Base-by-base conservation (phyloP, 1,140 invertebrate genomes). In the Camponotus pennsylvanicus region DNA sequence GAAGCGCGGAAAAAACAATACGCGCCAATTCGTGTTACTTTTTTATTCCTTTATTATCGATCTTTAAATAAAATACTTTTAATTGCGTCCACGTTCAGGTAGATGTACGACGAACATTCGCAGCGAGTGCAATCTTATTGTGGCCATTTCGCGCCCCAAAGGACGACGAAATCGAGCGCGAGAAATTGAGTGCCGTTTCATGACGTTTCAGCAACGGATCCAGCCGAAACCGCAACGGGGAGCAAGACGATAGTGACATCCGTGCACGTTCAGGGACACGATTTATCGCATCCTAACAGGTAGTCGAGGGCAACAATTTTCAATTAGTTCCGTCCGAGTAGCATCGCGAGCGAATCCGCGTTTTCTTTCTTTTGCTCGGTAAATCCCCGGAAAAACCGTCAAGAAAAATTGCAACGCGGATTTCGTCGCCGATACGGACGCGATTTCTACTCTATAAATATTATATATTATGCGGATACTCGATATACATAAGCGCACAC, bases 201-300 rank as follows among this genome's bases (percentile, higher is more conserved):
- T 21, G 9, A 37, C 34, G 57, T 67, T 66, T 64, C 67, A 71
- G 64, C 11, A 45, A 66, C 64, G 15, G 27, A 34, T 80, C 49
- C 57, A 5, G 55, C 57, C 69, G 69, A 83, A 83, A 83, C 55
- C 67, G 37, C 79, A 45, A 45, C 21, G 40, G 15, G n/a, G 57
- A 34, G 34, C 21, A 55, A 83, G 79, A 75, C 69, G 73, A 75
- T 75, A 40, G 49, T 42, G 55, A 34, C 63, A 37, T 45, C 49
- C 49, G 76, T 42, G 21, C 77, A 82, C 79, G 66, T 52, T 34
- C 79, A 61, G 42, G 45, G 79, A 75, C 52, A 73, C 82, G 63
- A 85, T 85, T 85, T 78, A 78, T 85, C 73, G 75, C 82, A 27
- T 66, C 73, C 45, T 76, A 78, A 85, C 82, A 78, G 73, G 82